Evolutionary conservation across 2,888 invertebrate species (phyloP), one percentile per base, ranked within the genome.

Genomic region (Pseudococcus longispinus): DNA sequence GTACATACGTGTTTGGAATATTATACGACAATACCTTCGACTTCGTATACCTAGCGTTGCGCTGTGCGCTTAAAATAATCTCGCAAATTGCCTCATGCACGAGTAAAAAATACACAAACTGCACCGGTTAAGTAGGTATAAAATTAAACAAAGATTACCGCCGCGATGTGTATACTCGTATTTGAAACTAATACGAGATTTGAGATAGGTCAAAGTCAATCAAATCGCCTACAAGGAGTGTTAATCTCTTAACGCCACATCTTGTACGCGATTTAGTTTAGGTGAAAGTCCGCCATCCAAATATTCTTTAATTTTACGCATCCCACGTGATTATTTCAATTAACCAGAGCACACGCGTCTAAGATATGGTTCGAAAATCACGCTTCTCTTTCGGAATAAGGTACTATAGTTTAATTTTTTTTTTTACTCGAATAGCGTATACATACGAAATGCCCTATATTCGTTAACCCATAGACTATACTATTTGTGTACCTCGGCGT

Each of bases 281-380:
- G 74, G 74, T 74, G 74, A 74, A 74, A 74, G 74, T 74, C 18
- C 29, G 32, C 51, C 15, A 74, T 74, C 37, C 32, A 74, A 74
- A 74, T 74, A 26, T 65, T 26, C 74, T 37, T 74, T 74, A 74
- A 74, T 32, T 74, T 74, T 37, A 74, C 74, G 74, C 74, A 29
- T 74, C 74, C 74, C 74, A 74, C 74, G 37, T 74, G 37, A 32
- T 74, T 9, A 74, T 32, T 74, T 74, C 37, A 74, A 74, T 74
- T 74, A 74, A 37, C 65, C 65, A 15, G 65, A 65, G 65, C 74
- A 74, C 74, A 74, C 29, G 74, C 74, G 74, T 37, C 74, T 37
- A 15, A 74, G 74, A 74, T 32, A 74, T 74, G 74, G 74, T 74
- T 32, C 74, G 74, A 74, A 74, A 74, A 74, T 74, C 74, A 74